A percentile compares a stretch with the other conserved stretches of the same genome.
Evolutionary conservation across 2,113 vertebrate species (phyloP).

Genomic region (Cephalopholis sonnerati): DNA sequence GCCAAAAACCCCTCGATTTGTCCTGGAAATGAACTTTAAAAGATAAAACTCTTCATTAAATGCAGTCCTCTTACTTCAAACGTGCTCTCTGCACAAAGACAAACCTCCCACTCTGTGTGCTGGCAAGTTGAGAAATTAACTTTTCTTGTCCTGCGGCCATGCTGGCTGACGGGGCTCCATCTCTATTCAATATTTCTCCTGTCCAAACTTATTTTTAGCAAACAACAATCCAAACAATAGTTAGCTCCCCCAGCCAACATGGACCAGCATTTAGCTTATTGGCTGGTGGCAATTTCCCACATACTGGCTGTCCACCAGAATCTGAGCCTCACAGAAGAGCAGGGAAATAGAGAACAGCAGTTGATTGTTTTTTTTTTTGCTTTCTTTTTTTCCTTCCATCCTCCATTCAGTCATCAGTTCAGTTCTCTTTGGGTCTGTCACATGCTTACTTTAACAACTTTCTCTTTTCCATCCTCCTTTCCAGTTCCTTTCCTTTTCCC

Average conservation of each 20-base stretch:
- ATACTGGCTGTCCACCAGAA: conserved; percentile 44
- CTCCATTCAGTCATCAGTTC: neutral
- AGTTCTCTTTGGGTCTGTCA: neutral
- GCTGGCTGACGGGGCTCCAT: conserved; percentile 20
- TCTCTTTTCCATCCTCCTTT: conserved; percentile 16
- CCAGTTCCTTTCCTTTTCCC: neutral
- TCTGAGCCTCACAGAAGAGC: neutral
- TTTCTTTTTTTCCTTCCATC: neutral
- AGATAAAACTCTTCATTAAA: neutral
- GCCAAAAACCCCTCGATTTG: neutral
- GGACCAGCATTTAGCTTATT: conserved; percentile 19
- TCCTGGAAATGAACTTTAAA: neutral
- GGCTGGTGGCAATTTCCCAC: conserved; percentile 55
- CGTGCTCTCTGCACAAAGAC: neutral
- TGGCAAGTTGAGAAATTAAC: conserved; percentile 49
- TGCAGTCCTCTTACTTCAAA: neutral
- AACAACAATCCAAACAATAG: conserved; percentile 57
- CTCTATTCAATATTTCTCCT: conserved; percentile 24
- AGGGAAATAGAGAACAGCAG: conserved; percentile 10
- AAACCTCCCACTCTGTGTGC: conserved; percentile 5
- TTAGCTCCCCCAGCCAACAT: conserved; percentile 31
- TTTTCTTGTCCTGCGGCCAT: conserved; percentile 45
- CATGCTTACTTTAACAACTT: conserved; percentile 5
- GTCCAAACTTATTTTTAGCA: conserved; percentile 61
- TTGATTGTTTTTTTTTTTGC: conserved; percentile 23